phyloP scores from a whole-genome alignment of 2,888 invertebrate genomes.

The Caenorhabditis afra region DNA sequence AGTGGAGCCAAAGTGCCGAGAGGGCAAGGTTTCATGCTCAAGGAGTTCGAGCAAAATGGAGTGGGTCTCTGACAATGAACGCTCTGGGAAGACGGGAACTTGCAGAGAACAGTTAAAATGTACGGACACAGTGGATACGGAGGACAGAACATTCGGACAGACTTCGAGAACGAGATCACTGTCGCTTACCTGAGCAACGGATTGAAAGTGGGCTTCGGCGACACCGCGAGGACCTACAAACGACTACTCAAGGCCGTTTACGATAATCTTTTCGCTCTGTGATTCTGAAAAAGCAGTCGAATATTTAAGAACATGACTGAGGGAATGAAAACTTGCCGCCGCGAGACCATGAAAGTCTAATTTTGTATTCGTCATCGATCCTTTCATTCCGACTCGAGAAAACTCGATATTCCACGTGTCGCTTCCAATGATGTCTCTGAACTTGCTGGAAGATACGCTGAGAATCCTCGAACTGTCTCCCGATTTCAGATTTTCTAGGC shows the following conservation, averaged over 20 bases:
- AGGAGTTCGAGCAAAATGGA: constrained; percentile 26
- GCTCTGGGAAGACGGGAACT: background rate
- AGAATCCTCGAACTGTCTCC: no score
- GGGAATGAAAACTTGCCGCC: no score
- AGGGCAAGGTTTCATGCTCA: constrained; percentile 62
- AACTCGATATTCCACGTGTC: no score
- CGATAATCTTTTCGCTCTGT: constrained; percentile 11
- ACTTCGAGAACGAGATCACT: constrained; percentile 80
- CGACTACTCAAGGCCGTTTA: constrained; percentile 69
- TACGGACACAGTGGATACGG: constrained; percentile 82
- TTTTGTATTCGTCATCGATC: no score
- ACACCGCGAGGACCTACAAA: constrained; percentile 73
- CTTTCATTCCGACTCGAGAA: no score
- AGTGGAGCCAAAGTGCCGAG: constrained; percentile 57
- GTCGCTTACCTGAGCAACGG: constrained; percentile 81
- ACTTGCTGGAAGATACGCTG: no score
- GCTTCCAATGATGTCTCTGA: no score
- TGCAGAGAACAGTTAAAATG: constrained; percentile 52
- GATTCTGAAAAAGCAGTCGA: no score
- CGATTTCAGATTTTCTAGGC: background rate
- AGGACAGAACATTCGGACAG: constrained; percentile 81
- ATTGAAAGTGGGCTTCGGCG: constrained; percentile 75
- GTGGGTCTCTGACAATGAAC: constrained; percentile 5
- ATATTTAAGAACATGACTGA: no score
- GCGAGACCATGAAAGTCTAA: no score